Evolutionary conservation across 2,113 vertebrate genomes (phyloP), one percentile per base, ranked within the genome.

Genomic region (Cairina moschata): DNA sequence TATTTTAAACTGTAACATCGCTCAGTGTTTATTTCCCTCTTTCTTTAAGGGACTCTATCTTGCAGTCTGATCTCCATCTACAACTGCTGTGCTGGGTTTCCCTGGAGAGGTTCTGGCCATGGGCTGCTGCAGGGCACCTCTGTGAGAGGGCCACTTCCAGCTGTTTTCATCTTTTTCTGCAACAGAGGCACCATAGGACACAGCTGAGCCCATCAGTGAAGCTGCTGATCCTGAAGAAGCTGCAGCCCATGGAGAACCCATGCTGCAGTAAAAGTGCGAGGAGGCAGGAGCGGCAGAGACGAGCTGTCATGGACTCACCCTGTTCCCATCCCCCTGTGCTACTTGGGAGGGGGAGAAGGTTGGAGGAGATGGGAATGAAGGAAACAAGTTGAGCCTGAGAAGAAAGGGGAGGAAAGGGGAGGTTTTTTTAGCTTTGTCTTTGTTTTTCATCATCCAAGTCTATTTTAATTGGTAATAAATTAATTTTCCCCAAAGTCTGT

Each of bases 51-150:
- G 15, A 17, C 22, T 29, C 48, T 56, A 56, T 72, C 56, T 60
- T 87, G 38, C 14, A 12, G 32, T 4, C 40, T 2, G 23, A 54
- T 71, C 58, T 48, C 58, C 28, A 7, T 74, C 17, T 9, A 31
- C 0, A 4, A 28, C 14, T 55, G 32, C 22, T 15, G 7, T 4
- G 29, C 1, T 2, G 63, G 34, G 20, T 34, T 56, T 31, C 26
- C 65, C 32, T 23, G 42, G n/a, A 17, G 22, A 22, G 72, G 54
- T 1, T 10, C 23, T 15, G 58, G 56, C 80, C 52, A 22, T 5
- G 4, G 56, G 22, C 22, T 20, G 29, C 36, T 4, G 34, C 55
- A 23, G 21, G 5, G 23, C 16, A 23, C 25, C 48, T 34, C 62
- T 76, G 26, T 9, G 42, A 28, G 38, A 40, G 22, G 6, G 52